Evolutionary conservation across 2,113 vertebrate genomes (phyloP).

Genomic region (Hemiscyllium ocellatum): DNA sequence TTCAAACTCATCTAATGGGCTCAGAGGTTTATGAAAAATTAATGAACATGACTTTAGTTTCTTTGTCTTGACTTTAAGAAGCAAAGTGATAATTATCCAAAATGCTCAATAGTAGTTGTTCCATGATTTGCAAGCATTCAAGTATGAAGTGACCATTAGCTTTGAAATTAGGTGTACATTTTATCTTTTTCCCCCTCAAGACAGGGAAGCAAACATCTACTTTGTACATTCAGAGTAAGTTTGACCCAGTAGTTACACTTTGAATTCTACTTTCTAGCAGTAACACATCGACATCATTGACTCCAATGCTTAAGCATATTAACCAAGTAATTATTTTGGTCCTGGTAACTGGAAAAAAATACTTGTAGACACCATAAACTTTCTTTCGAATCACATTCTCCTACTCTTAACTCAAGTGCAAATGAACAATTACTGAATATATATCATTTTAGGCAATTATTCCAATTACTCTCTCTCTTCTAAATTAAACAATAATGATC

Average conservation of each 20-base stretch:
- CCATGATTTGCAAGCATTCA: neutral
- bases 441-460: conserved; percentile 11
- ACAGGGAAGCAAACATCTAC: neutral
- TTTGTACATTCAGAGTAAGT: neutral
- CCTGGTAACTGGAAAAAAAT: neutral
- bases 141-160: neutral
- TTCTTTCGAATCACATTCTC: neutral
- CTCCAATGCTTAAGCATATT: neutral
- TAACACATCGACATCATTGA: neutral
- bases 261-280: neutral
- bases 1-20: neutral
- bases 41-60: neutral
- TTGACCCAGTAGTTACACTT: neutral
- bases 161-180: neutral
- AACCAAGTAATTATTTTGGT: neutral
- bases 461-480: conserved; percentile 9
- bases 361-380: neutral
- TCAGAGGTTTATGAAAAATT: neutral
- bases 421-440: neutral
- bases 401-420: neutral
- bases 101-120: neutral
- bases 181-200: neutral
- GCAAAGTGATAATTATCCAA: neutral
- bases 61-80: neutral
- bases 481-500: conserved; percentile 32